Percentiles rank a stretch among this genome's conserved stretches.
Evolutionary conservation across 2,113 vertebrate species (phyloP).

Genomic region (Microcebus griseorufus): DNA sequence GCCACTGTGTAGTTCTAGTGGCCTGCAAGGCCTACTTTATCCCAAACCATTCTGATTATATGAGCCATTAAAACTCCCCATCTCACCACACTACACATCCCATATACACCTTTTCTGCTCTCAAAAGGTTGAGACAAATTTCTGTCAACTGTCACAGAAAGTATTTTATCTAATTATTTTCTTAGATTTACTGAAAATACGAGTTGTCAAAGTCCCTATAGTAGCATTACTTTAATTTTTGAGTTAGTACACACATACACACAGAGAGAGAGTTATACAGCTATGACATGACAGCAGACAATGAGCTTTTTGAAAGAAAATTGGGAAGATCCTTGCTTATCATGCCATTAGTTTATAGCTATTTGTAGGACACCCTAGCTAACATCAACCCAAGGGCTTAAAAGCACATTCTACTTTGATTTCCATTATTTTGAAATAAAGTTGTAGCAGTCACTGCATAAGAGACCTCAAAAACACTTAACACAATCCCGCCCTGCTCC

Average conservation of each 20-base stretch:
- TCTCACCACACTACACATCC: neutral
- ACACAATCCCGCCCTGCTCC: neutral
- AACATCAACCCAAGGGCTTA: neutral
- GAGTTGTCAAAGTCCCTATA: neutral
- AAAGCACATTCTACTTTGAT: neutral
- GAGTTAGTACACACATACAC: neutral
- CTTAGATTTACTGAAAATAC: neutral
- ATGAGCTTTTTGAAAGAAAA: neutral
- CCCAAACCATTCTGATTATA: neutral
- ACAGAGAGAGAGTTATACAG: neutral
- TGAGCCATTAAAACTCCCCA: neutral
- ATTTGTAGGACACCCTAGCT: neutral
- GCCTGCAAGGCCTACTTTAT: neutral
- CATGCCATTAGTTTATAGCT: neutral
- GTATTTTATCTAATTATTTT: neutral
- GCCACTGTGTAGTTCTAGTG: neutral
- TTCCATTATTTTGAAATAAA: neutral
- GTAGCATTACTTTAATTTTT: neutral
- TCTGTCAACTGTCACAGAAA: neutral
- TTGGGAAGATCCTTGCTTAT: neutral
- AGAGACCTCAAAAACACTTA: neutral
- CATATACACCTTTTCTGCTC: neutral
- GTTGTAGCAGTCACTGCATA: neutral
- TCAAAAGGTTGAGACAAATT: neutral
- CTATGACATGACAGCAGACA: neutral